These are phyloP conservation scores for Leguminivora glycinivorella DNA, from an alignment of 1,140 invertebrate species.

Conservation along the genomic window DNA sequence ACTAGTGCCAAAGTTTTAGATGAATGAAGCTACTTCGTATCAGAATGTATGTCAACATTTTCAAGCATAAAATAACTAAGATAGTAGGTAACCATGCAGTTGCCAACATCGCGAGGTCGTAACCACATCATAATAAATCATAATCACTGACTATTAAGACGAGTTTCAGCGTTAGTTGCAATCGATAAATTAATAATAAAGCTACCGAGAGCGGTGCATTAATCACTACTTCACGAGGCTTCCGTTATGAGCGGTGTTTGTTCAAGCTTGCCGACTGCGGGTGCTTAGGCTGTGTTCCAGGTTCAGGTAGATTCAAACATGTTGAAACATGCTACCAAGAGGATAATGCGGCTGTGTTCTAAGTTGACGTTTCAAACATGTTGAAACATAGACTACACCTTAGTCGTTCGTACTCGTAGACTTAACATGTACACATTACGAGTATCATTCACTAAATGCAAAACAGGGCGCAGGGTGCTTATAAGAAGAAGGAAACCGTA, in stretches of 20 bases:
- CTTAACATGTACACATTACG: too few relatives aligned
- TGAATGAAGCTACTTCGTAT: too few relatives aligned
- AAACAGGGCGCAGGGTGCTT: too few relatives aligned
- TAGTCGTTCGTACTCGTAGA: too few relatives aligned
- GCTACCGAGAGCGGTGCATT: constrained; percentile 46
- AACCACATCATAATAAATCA: constrained; percentile 43
- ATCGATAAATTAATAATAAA: constrained; percentile 44
- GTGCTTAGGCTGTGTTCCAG: constrained; percentile 11
- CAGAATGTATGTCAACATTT: too few relatives aligned
- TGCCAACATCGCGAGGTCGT: background rate
- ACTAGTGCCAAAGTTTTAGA: too few relatives aligned
- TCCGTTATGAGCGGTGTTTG: constrained; percentile 48
- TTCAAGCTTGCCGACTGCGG: constrained; percentile 45
- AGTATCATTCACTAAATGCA: too few relatives aligned
- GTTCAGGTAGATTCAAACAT: constrained; percentile 8
- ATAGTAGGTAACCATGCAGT: background rate
- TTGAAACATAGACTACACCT: too few relatives aligned
- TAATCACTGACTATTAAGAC: constrained; percentile 38
- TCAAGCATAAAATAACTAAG: too few relatives aligned
- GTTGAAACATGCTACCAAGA: background rate
- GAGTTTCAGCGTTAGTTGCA: constrained; percentile 36
- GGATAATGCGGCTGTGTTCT: background rate
- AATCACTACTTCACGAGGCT: constrained; percentile 53
- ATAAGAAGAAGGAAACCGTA: too few relatives aligned
- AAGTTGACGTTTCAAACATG: too few relatives aligned